Percentiles rank a stretch among this genome's conserved stretches.
phyloP scores from a whole-genome alignment of 2,888 invertebrate genomes.

The Teleiodes luculella region DNA sequence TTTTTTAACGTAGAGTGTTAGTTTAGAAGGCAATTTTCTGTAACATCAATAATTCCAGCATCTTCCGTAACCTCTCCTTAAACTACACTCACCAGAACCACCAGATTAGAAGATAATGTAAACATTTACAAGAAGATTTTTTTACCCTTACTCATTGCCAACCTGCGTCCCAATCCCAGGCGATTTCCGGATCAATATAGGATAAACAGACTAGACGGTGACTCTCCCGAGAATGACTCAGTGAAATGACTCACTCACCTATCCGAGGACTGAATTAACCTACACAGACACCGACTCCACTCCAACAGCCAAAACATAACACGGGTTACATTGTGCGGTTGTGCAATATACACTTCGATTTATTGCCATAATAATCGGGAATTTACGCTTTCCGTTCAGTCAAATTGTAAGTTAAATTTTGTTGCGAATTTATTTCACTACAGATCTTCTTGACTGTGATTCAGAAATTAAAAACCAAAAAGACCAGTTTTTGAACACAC shows the following conservation, averaged over 20 bases:
- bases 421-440: background rate
- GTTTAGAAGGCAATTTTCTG: no score
- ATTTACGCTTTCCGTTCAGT: conserved; percentile 19
- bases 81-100: no score
- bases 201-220: conserved; percentile 38
- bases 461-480: no score
- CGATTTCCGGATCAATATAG: conserved; percentile 32
- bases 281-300: conserved; percentile 15
- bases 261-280: conserved; percentile 13
- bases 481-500: no score
- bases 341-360: conserved; percentile 26
- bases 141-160: background rate
- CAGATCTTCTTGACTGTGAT: no score
- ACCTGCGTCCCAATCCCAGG: conserved; percentile 1
- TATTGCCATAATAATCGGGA: conserved; percentile 24
- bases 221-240: conserved; percentile 31
- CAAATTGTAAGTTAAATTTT: background rate
- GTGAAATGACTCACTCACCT: conserved; percentile 38
- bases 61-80: no score
- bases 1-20: no score
- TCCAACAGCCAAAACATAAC: conserved; percentile 23
- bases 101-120: no score
- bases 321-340: conserved; percentile 25
- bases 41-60: no score
- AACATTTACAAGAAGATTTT: no score